Base-by-base conservation (phyloP, 2,113 vertebrate genomes). In the Notothenia coriiceps region DNA sequence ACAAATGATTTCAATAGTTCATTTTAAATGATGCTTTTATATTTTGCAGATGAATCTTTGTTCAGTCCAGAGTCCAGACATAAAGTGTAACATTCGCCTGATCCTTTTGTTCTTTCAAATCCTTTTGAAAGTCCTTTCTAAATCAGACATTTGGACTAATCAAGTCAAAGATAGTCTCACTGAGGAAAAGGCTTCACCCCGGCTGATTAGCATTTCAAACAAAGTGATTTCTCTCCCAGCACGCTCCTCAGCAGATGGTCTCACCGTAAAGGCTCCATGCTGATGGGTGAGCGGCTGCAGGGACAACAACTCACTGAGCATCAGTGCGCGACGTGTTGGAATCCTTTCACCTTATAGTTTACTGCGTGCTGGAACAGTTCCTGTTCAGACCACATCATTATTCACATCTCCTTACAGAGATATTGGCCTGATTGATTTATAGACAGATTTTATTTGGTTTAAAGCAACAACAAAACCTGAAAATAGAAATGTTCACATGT, bases 201-300 rank as follows among this genome's bases (percentile, higher is more conserved):
- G 49, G 69, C 59, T 77, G 7, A 85, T 88, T 83, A 74, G 76
- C 72, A 88, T 88, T 85, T 85, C 83, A 88, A 85, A 88, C 86
- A 62, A 8, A 25, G 79, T 73, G 79, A 85, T 85, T 84, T 68
- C 73, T 79, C 79, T 85, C 43, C 15, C 74, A 64, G 71, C 70
- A 67, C 20, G 74, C 70, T 74, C 78, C 50, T 8, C 68, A 68
- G 72, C 83, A 79, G 79, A 82, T 88, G 79, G 59, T 59, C 59
- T 77, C 6, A 46, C 65, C 17, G 35, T 61, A 29, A 63, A 54
- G 52, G 29, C 25, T 20, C 18, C 0, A 46, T 51, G 67, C 56
- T 76, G 68, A 70, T 57, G 59, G 64, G 57, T 70, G 72, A 74
- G 25, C 5, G 40, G 40, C 60, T 66, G 69, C 35, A 59, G 35